Base-by-base conservation (phyloP, 2,797 vertebrate genomes). In the Molossus alvarezi region DNA sequence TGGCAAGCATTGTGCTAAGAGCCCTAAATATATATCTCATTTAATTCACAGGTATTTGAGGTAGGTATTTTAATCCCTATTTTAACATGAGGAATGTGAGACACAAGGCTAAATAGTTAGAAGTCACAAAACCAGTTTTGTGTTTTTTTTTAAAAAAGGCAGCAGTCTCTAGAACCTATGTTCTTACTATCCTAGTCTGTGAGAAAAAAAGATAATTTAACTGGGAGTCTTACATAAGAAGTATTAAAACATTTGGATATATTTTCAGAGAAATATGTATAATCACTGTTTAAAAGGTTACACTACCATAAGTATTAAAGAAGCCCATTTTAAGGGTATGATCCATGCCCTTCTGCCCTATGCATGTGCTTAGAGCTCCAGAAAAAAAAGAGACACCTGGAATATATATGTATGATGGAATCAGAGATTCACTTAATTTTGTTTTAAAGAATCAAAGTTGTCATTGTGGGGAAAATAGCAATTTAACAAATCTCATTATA, bases 401-500 rank as follows among this genome's bases (percentile, higher is more conserved):
- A 76, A 91, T 76, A 69, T 69, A 57, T 29, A 82, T 69, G 23
- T 60, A 29, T 81, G 60, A 91, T 51, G 45, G 9, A 82, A 27
- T 57, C 8, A 71, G 18, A 91, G 86, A 76, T 33, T 69, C 29
- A 17, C 81, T 73, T 48, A 77, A 45, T 45, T 84, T 65, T 75
- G 27, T 87, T 76, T 69, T 23, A 33, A 96, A 91, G n/a, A 76
- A 88, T 55, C 23, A 37, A 95, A 88, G n/a, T 82, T 90, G 37
- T 73, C 79, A 67, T n/a, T 75, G 33, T 69, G 20, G 51, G 18
- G 18, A 67, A 84, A 96, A 95, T 67, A 60, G 60, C 33, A 73
- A 72, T 77, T 92, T 71, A 75, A 21, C 65, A 23, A 62, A 84
- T 14, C 29, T 58, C 67, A 73, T 45, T 51, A 80, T 82, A 18